Evolutionary conservation across 1,140 invertebrate genomes (phyloP).

Genomic region (Platyscapa corneri): DNA sequence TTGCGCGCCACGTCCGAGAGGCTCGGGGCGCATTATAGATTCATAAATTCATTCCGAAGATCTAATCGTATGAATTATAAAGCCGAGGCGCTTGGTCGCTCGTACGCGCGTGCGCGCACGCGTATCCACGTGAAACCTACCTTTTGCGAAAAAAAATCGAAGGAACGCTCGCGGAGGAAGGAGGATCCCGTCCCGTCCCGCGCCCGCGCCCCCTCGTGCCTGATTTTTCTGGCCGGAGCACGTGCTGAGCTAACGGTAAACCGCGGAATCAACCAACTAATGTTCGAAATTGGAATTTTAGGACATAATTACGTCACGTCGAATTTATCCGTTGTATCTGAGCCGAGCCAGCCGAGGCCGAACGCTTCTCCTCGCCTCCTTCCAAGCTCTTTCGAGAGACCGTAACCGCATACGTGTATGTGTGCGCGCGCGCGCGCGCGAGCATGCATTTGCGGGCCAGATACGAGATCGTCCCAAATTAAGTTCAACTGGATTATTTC

Average conservation of each 20-base stretch:
- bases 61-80: constrained; percentile 42
- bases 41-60: constrained; percentile 36
- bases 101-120: neutral
- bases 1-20: too few species aligned
- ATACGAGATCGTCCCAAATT: constrained; percentile 40
- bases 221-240: neutral
- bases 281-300: constrained; percentile 59
- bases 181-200: neutral
- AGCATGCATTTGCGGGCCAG: neutral
- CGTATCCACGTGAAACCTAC: constrained; percentile 41
- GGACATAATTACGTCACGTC: constrained; percentile 55
- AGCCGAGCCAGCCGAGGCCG: neutral
- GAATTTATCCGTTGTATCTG: constrained; percentile 2
- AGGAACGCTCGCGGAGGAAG: neutral
- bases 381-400: neutral
- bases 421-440: neutral
- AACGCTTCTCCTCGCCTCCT: neutral
- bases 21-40: neutral
- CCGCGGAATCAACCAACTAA: constrained; percentile 46
- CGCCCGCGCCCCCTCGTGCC: neutral
- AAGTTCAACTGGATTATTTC: constrained; percentile 35
- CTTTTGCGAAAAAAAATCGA: constrained; percentile 26
- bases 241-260: constrained; percentile 55
- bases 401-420: neutral
- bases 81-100: neutral